A percentile compares a stretch with the other conserved stretches of the same genome.
phyloP scores from a whole-genome alignment of 2,888 invertebrate genomes.

The Amphipyra tragopoginis region DNA sequence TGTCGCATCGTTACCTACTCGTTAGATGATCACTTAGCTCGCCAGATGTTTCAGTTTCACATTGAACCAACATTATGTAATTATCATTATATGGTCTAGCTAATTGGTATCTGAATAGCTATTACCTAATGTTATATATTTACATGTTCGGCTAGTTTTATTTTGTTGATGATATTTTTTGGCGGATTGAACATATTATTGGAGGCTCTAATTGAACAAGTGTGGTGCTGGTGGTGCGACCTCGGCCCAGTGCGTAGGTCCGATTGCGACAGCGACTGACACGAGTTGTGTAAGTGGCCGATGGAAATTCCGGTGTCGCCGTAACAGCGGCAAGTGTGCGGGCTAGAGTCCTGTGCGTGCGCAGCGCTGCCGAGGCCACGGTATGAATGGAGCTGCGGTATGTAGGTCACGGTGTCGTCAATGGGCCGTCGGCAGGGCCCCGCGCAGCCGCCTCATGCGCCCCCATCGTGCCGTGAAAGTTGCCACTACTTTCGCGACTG shows the following conservation, averaged over 20 bases:
- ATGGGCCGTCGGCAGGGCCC: constrained; percentile 86
- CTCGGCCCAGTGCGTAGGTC: constrained; percentile 76
- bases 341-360: constrained; percentile 81
- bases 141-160: constrained; percentile 38
- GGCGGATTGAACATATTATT: constrained; percentile 75
- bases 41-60: constrained; percentile 64
- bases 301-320: constrained; percentile 84
- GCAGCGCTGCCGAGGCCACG: constrained; percentile 78
- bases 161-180: constrained; percentile 54
- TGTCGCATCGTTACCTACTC: constrained; percentile 33
- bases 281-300: constrained; percentile 82
- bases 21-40: constrained; percentile 61
- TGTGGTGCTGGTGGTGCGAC: constrained; percentile 80
- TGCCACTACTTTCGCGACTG: constrained; percentile 89
- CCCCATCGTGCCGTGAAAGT: constrained; percentile 88
- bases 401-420: constrained; percentile 90
- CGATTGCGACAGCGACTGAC: constrained; percentile 81
- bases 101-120: constrained; percentile 52
- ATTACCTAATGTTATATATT: constrained; percentile 51
- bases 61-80: constrained; percentile 54
- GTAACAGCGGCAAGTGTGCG: constrained; percentile 74
- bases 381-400: constrained; percentile 88
- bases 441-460: constrained; percentile 84
- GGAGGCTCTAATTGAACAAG: constrained; percentile 86
- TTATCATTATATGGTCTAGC: constrained; percentile 50